Conservation (phyloP, 2,888 invertebrate genomes). For the Harmothoe impar region DNA sequence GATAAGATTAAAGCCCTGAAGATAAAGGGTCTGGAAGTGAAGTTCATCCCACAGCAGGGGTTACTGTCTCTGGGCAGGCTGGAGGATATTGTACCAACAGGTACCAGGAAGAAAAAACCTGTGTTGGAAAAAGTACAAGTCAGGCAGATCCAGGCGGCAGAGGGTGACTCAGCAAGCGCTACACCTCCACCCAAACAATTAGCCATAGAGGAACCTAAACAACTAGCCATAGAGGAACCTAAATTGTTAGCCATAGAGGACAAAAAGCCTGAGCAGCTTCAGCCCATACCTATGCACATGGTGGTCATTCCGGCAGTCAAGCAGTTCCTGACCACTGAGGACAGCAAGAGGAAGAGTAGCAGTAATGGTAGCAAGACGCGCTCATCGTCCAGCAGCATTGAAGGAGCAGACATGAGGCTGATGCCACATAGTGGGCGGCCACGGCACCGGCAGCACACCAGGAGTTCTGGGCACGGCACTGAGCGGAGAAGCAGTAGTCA, state of each 20-base stretch:
- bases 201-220: neutral
- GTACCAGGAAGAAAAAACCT: neutral
- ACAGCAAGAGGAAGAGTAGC: neutral
- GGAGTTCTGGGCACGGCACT: neutral
- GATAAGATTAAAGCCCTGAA: neutral
- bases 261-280: no score
- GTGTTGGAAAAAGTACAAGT: neutral
- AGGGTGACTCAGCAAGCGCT: neutral
- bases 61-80: conserved; percentile 37
- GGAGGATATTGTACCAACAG: conserved; percentile 21
- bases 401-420: neutral
- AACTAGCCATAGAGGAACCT: neutral
- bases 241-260: no score
- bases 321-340: neutral
- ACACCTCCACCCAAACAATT: neutral
- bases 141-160: neutral
- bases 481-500: conserved; percentile 25
- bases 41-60: conserved; percentile 22
- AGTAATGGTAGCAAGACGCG: neutral
- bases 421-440: conserved; percentile 26
- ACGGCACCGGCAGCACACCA: neutral
- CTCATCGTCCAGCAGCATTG: conserved; percentile 34
- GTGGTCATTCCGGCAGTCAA: neutral
- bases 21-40: neutral
- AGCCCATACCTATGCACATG: neutral